Conservation (phyloP, 2,888 invertebrate species). For the Drosophila ezoana region DNA sequence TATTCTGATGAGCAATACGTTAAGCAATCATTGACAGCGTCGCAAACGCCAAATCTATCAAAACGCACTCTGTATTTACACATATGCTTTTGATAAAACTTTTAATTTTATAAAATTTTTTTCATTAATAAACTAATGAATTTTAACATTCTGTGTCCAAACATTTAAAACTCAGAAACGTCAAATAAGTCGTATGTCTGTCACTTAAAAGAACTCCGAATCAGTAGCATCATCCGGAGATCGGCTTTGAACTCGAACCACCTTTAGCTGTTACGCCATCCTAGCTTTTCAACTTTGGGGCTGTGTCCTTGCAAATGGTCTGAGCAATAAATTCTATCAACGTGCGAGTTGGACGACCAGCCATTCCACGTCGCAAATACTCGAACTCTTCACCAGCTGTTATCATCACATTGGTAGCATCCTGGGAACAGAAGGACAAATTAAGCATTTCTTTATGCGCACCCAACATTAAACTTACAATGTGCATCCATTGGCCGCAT, state of each 20-base stretch:
- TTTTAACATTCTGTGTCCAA: constrained; percentile 44
- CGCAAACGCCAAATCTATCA: constrained; percentile 31
- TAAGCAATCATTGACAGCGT: constrained; percentile 62
- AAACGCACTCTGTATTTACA: constrained; percentile 52
- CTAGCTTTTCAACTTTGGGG: constrained; percentile 68
- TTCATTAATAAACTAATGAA: constrained; percentile 59
- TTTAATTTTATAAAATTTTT: constrained; percentile 60
- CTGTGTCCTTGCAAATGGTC: constrained; percentile 84
- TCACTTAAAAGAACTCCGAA: constrained; percentile 21
- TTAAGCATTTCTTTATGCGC: neutral
- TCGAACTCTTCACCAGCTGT: constrained; percentile 88
- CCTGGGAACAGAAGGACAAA: constrained; percentile 56
- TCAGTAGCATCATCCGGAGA: constrained; percentile 3
- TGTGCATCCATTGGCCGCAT: constrained; percentile 91
- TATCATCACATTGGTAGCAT: constrained; percentile 91
- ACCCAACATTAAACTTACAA: constrained; percentile 85
- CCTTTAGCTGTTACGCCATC: neutral
- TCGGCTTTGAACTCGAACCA: neutral
- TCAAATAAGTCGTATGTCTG: constrained; percentile 25
- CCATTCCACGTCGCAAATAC: constrained; percentile 89
- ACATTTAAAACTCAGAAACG: constrained; percentile 22
- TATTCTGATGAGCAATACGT: constrained; percentile 47
- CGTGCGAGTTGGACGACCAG: constrained; percentile 91
- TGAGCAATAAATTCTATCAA: constrained; percentile 89
- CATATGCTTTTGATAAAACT: constrained; percentile 64